A percentile compares a stretch with the other conserved stretches of the same genome.
These are phyloP conservation scores for Spisula subtruncata DNA, from an alignment of 2,888 invertebrate species.

Conservation along the genomic window DNA sequence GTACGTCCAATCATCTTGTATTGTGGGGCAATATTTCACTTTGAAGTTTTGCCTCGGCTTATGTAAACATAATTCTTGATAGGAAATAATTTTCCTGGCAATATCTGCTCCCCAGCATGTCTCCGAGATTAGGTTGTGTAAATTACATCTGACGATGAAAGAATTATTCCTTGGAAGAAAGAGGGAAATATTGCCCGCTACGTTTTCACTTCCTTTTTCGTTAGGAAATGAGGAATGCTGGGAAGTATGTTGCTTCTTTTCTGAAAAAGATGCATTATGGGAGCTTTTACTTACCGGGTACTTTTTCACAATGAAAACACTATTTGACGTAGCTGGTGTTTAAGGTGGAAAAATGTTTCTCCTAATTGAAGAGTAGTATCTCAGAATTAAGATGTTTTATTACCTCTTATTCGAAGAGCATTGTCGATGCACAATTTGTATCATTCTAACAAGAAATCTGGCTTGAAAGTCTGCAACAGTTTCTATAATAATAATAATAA, in stretches of 20 bases:
- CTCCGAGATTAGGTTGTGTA: conserved; percentile 50
- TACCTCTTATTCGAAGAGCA: too few relatives aligned
- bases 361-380: too few relatives aligned
- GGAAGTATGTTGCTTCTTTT: neutral
- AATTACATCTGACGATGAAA: conserved; percentile 34
- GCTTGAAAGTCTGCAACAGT: too few relatives aligned
- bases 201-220: neutral
- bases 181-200: neutral
- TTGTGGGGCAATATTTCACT: conserved; percentile 77
- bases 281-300: too few relatives aligned
- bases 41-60: conserved; percentile 71
- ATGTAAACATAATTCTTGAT: conserved; percentile 71
- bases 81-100: conserved; percentile 66
- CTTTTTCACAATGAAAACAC: too few relatives aligned
- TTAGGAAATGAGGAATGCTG: neutral
- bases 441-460: too few relatives aligned
- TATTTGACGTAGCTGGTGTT: too few relatives aligned
- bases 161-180: conserved; percentile 42
- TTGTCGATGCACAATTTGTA: too few relatives aligned
- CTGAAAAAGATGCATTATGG: neutral
- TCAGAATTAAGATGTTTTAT: too few relatives aligned
- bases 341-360: too few relatives aligned
- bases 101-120: conserved; percentile 46
- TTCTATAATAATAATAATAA: too few relatives aligned
- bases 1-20: conserved; percentile 70